These are phyloP conservation scores for Vombatus ursinus DNA, from an alignment of 2,113 vertebrate genomes.

Conservation along the genomic window DNA sequence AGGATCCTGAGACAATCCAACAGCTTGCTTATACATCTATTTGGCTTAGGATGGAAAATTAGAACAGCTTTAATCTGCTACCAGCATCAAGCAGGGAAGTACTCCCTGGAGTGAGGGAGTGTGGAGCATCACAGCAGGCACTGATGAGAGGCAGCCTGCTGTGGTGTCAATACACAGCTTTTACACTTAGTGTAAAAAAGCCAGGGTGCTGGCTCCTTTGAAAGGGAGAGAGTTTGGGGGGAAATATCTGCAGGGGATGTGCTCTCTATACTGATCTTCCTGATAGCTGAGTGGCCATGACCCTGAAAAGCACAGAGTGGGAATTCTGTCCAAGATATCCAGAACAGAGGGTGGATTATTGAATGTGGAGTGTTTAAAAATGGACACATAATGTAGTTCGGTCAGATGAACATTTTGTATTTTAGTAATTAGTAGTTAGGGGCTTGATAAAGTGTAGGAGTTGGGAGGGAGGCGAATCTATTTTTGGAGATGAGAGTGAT, in stretches of 20 bases:
- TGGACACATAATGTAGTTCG: conserved; percentile 44
- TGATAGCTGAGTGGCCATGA: neutral
- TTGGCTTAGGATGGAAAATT: conserved; percentile 86
- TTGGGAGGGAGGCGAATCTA: conserved; percentile 67
- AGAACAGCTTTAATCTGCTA: conserved; percentile 86
- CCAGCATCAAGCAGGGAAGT: conserved; percentile 80
- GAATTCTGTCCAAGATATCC: conserved; percentile 1
- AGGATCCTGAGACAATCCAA: conserved; percentile 75
- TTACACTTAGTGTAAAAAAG: neutral
- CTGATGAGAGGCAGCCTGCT: conserved; percentile 77
- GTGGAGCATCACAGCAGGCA: conserved; percentile 63
- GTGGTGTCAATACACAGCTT: conserved; percentile 24
- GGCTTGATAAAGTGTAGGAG: conserved; percentile 69
- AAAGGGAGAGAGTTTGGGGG: neutral
- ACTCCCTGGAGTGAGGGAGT: conserved; percentile 81
- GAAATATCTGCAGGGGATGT: neutral
- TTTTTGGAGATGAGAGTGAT: conserved; percentile 68
- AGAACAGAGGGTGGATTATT: conserved; percentile 32
- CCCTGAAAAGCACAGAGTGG: neutral
- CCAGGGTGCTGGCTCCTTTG: conserved; percentile 50
- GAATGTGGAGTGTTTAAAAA: conserved; percentile 67
- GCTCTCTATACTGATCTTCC: neutral
- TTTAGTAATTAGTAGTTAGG: conserved; percentile 70
- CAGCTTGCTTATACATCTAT: conserved; percentile 88
- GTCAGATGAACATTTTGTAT: conserved; percentile 68